These are phyloP conservation scores for Glossosoma conforme DNA, from an alignment of 1,140 invertebrate genomes.

Conservation along the genomic window DNA sequence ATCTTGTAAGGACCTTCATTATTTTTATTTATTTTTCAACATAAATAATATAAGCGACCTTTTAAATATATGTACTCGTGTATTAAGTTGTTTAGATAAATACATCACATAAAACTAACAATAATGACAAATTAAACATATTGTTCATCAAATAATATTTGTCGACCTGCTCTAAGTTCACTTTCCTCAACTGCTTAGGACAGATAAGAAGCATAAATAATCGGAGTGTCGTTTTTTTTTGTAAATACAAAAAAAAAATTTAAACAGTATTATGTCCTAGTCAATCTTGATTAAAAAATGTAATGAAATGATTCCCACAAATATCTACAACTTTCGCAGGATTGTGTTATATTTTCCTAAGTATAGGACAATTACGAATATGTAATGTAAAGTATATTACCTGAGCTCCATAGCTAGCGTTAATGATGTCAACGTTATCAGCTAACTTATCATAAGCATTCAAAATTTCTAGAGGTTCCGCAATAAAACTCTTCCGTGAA, in stretches of 20 bases:
- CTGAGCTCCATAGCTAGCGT: background rate
- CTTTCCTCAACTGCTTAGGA: background rate
- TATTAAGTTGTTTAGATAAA: background rate
- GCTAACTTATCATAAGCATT: background rate
- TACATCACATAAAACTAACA: background rate
- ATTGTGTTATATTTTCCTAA: background rate
- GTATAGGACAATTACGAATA: background rate
- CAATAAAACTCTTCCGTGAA: background rate
- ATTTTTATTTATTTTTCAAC: background rate
- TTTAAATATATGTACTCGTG: background rate
- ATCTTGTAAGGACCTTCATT: too few species aligned
- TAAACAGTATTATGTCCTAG: background rate
- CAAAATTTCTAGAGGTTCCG: background rate
- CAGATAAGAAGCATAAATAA: background rate
- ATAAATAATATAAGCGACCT: background rate
- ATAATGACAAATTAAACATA: background rate
- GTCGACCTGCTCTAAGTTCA: background rate
- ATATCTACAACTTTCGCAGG: background rate
- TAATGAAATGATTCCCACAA: background rate
- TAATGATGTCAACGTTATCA: conserved; percentile 1
- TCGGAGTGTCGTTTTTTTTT: too few species aligned
- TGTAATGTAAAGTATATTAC: background rate
- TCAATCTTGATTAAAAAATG: background rate
- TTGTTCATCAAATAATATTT: too few species aligned
- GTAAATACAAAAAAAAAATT: background rate